phyloP scores from a whole-genome alignment of 2,888 invertebrate genomes.

The Chromoteleia sp. region DNA sequence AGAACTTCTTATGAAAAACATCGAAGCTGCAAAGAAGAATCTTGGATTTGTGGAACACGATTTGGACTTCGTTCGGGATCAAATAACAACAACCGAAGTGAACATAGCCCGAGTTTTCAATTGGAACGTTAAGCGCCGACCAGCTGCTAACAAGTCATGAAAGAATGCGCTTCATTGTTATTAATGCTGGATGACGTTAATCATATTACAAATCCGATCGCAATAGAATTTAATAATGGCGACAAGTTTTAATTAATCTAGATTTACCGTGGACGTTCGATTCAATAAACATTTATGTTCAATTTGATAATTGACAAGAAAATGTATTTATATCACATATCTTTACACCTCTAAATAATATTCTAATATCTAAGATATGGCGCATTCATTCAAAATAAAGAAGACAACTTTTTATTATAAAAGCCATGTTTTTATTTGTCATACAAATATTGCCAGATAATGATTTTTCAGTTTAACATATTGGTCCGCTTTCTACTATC shows the following conservation, averaged over 20 bases:
- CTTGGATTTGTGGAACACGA: constrained; percentile 95
- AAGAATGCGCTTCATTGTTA: too few relatives aligned
- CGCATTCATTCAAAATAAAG: constrained; percentile 23
- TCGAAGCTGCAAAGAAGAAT: constrained; percentile 93
- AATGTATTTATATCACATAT: constrained; percentile 13
- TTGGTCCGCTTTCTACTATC: constrained; percentile 38
- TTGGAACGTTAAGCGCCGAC: constrained; percentile 96
- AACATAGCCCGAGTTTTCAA: constrained; percentile 99
- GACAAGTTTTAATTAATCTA: too few relatives aligned
- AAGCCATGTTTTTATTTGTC: constrained; percentile 43
- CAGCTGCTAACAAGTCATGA: constrained; percentile 31
- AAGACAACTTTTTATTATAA: constrained; percentile 61
- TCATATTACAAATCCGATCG: too few relatives aligned
- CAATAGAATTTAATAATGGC: too few relatives aligned
- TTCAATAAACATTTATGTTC: neutral
- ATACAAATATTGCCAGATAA: constrained; percentile 28
- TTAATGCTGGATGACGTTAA: too few relatives aligned
- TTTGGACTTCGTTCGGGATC: constrained; percentile 97
- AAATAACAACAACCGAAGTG: constrained; percentile 99
- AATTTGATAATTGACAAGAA: neutral
- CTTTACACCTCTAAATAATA: neutral
- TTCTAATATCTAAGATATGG: constrained; percentile 3
- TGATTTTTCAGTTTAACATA: constrained; percentile 11
- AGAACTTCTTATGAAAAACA: constrained; percentile 92
- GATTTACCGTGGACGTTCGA: neutral